phyloP scores from a whole-genome alignment of 2,888 invertebrate genomes.

The Altica lythri region DNA sequence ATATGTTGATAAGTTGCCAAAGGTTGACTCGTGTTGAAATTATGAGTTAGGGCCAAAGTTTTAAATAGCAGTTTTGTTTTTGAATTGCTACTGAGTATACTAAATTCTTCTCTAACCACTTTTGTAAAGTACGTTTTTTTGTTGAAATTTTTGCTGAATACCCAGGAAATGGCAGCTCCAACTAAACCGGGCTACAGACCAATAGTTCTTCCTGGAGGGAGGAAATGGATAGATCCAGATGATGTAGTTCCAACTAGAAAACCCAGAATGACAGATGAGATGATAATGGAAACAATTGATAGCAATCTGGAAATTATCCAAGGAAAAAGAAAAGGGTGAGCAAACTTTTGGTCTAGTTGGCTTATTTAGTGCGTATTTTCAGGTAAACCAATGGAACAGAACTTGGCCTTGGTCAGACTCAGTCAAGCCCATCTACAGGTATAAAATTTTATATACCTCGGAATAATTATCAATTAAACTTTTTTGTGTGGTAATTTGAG shows the following conservation, averaged over 20 bases:
- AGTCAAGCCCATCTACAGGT: slow-evolving; percentile 64
- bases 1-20: slow-evolving; percentile 15
- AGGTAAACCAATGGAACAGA: slow-evolving; percentile 69
- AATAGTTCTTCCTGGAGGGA: slow-evolving; percentile 76
- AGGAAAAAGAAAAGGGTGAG: slow-evolving; percentile 84
- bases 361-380: slow-evolving; percentile 54
- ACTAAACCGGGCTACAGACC: slow-evolving; percentile 57
- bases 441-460: slow-evolving; percentile 41
- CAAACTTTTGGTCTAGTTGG: slow-evolving; percentile 28
- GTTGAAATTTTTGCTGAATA: too few species aligned
- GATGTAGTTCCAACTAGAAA: slow-evolving; percentile 63
- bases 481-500: not conserved
- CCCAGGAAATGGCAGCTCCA: slow-evolving; percentile 27
- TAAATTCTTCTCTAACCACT: not conserved
- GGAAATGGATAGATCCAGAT: slow-evolving; percentile 79
- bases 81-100: not conserved
- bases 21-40: slow-evolving; percentile 2
- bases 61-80: not conserved
- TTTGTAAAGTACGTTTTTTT: too few species aligned
- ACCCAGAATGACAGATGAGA: slow-evolving; percentile 78
- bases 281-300: slow-evolving; percentile 83
- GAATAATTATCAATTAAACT: not conserved
- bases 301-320: slow-evolving; percentile 85
- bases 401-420: slow-evolving; percentile 66
- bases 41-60: slow-evolving; percentile 7